A percentile compares a stretch with the other conserved stretches of the same genome.
Conservation (phyloP, 2,797 vertebrate species). For the Gymnoscopelus microlampas region DNA sequence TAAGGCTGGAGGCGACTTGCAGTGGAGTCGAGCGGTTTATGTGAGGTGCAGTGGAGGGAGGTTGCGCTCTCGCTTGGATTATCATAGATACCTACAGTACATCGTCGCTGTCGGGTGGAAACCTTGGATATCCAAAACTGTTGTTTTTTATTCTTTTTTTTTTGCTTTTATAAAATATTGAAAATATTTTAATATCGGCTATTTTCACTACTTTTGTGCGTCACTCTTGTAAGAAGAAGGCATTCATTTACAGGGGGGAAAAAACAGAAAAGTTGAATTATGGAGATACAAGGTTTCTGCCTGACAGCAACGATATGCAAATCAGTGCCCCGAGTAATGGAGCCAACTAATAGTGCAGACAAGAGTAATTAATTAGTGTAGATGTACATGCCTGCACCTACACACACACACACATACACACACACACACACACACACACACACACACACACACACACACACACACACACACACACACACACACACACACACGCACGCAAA, state of each 20-base stretch:
- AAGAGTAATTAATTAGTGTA: conserved; percentile 57
- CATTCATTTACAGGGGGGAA: background rate
- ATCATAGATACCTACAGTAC: conserved; percentile 23
- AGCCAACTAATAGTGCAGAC: conserved; percentile 44
- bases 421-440: background rate
- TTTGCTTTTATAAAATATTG: too few relatives aligned
- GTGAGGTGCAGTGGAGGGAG: conserved; percentile 9
- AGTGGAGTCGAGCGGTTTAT: conserved; percentile 29
- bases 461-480: conserved; percentile 10
- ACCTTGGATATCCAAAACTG: too few relatives aligned
- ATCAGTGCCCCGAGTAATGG: conserved; percentile 55
- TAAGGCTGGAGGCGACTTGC: conserved; percentile 32
- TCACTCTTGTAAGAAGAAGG: too few relatives aligned
- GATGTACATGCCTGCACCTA: conserved; percentile 20
- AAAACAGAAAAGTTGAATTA: too few relatives aligned
- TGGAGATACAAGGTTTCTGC: too few relatives aligned
- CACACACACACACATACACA: conserved; percentile 10
- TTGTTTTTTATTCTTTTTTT: too few relatives aligned
- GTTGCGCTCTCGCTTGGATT: conserved; percentile 27
- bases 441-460: conserved; percentile 9
- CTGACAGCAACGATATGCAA: conserved; percentile 33
- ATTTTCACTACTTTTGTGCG: too few relatives aligned
- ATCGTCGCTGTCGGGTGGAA: too few relatives aligned
- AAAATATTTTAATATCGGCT: too few relatives aligned
- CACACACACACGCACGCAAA: conserved; percentile 10